Evolutionary conservation across 2,797 vertebrate genomes (phyloP), one percentile per base, ranked within the genome.

Genomic region (Dendrocincla fuliginosa): DNA sequence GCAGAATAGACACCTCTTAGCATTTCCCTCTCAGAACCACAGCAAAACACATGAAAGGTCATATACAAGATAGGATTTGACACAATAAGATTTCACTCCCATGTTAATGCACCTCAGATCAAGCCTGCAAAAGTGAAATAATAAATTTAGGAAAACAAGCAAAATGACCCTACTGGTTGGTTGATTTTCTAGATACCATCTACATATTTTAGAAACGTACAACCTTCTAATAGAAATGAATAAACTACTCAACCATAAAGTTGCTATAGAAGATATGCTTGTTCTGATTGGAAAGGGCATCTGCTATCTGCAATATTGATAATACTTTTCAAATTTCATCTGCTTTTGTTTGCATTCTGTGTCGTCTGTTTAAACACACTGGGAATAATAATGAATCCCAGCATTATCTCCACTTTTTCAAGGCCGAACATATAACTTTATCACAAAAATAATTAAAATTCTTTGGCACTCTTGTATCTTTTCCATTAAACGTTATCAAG

Each of bases 281-380:
- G 98, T 99, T 99, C 99, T 99, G 99, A 99, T 99, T 99, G 99
- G 99, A 99, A 99, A 99, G 99, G 99, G 99, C 99, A 99, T 99
- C 99, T 99, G 98, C 99, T 99, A 99, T 99, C 99, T 99, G 98
- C 99, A 99, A 98, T 99, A 99, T 99, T 99, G 99, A 99, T 99
- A 99, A 99, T 99, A 99, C 99, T 99, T 99, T 99, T 99, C 99
- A 99, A 99, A 99, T 99, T 99, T 99, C 99, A 99, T 99, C 99
- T 99, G 99, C 99, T 99, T 99, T 99, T 99, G 99, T 99, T 99
- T 99, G 99, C 99, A 98, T 99, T 99, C 99, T 98, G 98, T 98
- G 98, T 99, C 98, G 98, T 99, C 99, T 99, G 99, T 99, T 99
- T 99, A 99, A 99, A 99, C 99, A 99, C 98, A 99, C 98, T 98